Evolutionary conservation across 2,113 vertebrate species (phyloP).

Genomic region (Podarcis cretensis): DNA sequence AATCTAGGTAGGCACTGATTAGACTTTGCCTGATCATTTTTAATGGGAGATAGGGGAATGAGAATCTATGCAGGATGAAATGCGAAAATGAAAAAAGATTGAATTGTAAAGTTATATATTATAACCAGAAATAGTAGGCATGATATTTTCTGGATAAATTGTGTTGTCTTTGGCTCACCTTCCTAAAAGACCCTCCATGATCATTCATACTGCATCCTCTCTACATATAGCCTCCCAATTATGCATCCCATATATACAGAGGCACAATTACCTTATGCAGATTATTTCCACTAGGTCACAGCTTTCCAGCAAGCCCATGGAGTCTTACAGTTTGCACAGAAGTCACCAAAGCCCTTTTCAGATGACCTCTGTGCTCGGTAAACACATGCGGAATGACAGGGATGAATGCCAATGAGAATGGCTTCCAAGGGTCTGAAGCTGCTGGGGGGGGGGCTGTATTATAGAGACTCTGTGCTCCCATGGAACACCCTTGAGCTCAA

Average conservation of each 20-base stretch:
- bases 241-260: no score
- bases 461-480: no score
- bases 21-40: slow-evolving; percentile 1
- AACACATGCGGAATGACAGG: no score
- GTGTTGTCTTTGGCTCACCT: no score
- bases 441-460: no score
- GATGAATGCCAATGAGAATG: no score
- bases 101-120: background rate
- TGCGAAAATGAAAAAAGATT: background rate
- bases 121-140: background rate
- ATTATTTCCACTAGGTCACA: background rate
- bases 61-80: background rate
- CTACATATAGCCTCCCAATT: no score
- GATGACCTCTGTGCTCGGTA: background rate
- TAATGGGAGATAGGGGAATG: background rate
- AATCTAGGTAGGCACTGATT: background rate
- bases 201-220: background rate
- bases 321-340: background rate
- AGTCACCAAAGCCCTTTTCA: no score
- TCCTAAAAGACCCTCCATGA: background rate
- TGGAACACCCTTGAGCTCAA: no score
- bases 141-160: background rate
- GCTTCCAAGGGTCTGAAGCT: no score
- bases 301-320: background rate
- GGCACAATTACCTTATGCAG: background rate